Evolutionary conservation across 1,140 invertebrate genomes (phyloP), one percentile per base, ranked within the genome.

Genomic region (Littorina saxatilis): DNA sequence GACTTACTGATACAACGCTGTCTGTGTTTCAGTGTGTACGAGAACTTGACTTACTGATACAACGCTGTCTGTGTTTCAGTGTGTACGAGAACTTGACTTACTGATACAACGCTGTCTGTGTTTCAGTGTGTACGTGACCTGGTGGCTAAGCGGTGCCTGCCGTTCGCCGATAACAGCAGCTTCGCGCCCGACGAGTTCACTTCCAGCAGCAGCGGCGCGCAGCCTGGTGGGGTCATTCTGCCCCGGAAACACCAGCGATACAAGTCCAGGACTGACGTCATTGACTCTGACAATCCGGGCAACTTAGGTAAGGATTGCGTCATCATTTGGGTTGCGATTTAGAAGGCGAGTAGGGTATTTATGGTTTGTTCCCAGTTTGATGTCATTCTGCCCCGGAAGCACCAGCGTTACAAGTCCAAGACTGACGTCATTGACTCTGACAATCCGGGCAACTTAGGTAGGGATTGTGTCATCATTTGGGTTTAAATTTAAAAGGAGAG

Each of bases 121-220:
- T 80, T 75, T 35, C 55, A 89, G 85, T 90, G 88, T 76, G 74
- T 84, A 47, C 80, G 82, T 29, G 88, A 90, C 77, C 84, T 90
- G 17, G 87, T 82, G 17, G 82, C 75, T 11, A 83, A 86, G 37
- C 74, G 88, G n/a, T 90, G 88, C 80, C 50, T 76, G 11, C 86
- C 87, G 20, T 90, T 86, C 50, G 68, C 40, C 47, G 87, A 88
- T 66, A 39, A 77, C 85, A 13, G 32, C 29, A 27, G 40, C 79
- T 55, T 40, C 17, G 35, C 35, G 37, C 7, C 15, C 7, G 13
- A 27, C 23, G 70, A n/a, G 11, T 73, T 43, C n/a, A 58, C 74
- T 11, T 63, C 55, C 35, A 27, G 35, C 27, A 32, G 76, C n/a
- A 58, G 55, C 39, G 76, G 52, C 0, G 37, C 52, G 15, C 76